Evolutionary conservation across 2,888 invertebrate genomes (phyloP), one percentile per base, ranked within the genome.

Genomic region (Hecatera dysodea): DNA sequence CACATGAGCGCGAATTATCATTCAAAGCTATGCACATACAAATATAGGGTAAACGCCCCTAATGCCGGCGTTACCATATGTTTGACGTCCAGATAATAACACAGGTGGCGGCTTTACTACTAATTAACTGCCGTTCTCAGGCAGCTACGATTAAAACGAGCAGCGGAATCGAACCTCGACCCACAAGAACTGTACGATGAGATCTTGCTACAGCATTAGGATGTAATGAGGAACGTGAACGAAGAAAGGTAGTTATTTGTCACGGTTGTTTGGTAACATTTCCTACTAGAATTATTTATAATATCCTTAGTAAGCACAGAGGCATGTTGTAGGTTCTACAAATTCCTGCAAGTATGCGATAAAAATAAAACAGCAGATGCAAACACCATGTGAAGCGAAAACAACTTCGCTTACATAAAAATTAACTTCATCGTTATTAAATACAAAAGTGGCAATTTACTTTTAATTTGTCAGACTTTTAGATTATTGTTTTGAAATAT

Each of bases 61-160:
- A 89, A 89, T 90, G 83, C 85, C 70, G 86, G 77, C 86, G 81
- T 83, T 88, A 86, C 86, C 78, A 77, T 89, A 86, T 86, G 88
- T 88, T 93, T 89, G 89, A 89, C 88, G 90, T 91, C 89, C 90
- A 89, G 87, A 86, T 92, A 93, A 94, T 93, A 91, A 92, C 89
- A 92, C 81, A 84, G 85, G 84, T 84, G 76, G 83, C 72, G 80
- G 76, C 80, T 87, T 85, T 87, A 81, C 87, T 82, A 79, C 86
- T 89, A 91, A 93, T 93, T 93, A 93, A 83, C 75, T 75, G 79
- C 81, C 80, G 86, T 93, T 93, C 93, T 87, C 93, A 92, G 90
- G 87, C 87, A 87, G 84, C 86, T 83, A 80, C 89, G 91, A 93
- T 94, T 93, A 94, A 89, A 87, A 87, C 82, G 87, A 82, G 89